A percentile compares a stretch with the other conserved stretches of the same genome.
Evolutionary conservation across 2,888 invertebrate species (phyloP).

Genomic region (Ophion ellenae): DNA sequence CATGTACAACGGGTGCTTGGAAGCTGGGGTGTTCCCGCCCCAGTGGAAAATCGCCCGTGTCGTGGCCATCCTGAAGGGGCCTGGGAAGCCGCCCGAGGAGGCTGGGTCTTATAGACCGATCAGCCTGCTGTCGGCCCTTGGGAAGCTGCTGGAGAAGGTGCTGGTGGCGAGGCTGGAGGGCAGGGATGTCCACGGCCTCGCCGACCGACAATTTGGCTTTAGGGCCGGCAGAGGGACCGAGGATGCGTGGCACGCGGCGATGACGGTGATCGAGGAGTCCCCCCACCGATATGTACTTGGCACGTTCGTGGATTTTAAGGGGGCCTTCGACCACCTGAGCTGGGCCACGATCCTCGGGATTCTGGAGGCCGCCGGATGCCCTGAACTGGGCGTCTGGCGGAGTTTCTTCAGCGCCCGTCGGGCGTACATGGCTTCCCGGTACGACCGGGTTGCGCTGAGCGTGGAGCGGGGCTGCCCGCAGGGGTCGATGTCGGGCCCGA

Average conservation of each 20-base stretch:
- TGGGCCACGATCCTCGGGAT: conserved; percentile 12
- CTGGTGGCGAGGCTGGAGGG: conserved; percentile 23
- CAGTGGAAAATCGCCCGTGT: conserved; percentile 17
- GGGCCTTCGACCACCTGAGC: conserved; percentile 5
- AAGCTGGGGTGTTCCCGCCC: conserved; percentile 31
- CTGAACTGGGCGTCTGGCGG: conserved; percentile 14
- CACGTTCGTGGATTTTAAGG: conserved; percentile 8
- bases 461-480: conserved; percentile 19
- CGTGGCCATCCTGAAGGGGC: conserved; percentile 16
- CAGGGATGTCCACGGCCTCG: neutral
- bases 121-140: conserved; percentile 25
- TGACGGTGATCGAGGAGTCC: neutral
- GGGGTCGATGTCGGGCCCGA: conserved; percentile 17
- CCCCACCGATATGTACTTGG: neutral
- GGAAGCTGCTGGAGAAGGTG: conserved; percentile 20
- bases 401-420: conserved; percentile 1
- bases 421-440: conserved; percentile 16
- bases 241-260: neutral
- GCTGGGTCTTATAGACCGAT: conserved; percentile 16
- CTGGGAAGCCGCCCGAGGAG: conserved; percentile 28
- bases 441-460: neutral
- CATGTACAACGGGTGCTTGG: conserved; percentile 19
- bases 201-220: conserved; percentile 35
- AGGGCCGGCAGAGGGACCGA: conserved; percentile 22
- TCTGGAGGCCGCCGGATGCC: neutral